Evolutionary conservation across 2,113 vertebrate species (phyloP).

Genomic region (Scomber japonicus): DNA sequence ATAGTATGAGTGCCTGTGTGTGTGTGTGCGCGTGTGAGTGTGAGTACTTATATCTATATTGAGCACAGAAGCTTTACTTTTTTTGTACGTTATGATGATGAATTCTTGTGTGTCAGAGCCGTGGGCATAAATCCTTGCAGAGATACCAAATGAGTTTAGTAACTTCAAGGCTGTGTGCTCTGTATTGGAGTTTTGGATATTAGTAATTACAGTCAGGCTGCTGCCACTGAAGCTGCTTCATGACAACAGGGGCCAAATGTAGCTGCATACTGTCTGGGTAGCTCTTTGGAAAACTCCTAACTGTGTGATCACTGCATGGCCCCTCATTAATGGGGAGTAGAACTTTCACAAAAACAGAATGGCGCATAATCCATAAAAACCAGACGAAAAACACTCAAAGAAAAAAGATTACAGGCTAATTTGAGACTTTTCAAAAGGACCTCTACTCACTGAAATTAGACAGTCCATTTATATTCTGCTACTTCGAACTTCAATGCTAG

Average conservation of each 20-base stretch:
- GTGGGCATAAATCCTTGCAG: constrained; percentile 40
- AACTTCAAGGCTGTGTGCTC: constrained; percentile 39
- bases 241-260: constrained; percentile 52
- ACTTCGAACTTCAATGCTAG: constrained; percentile 2
- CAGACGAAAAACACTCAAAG: background rate
- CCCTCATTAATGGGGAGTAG: constrained; percentile 54
- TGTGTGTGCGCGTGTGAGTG: background rate
- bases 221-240: constrained; percentile 46
- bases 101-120: constrained; percentile 48
- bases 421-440: constrained; percentile 26
- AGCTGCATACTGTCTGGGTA: constrained; percentile 38
- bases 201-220: constrained; percentile 59
- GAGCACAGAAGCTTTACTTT: constrained; percentile 26
- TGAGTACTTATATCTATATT: constrained; percentile 23
- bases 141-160: constrained; percentile 55
- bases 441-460: constrained; percentile 18
- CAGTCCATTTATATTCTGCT: background rate
- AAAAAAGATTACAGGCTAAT: background rate
- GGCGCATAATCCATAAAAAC: background rate
- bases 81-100: constrained; percentile 32
- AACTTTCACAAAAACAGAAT: constrained; percentile 34
- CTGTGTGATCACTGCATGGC: constrained; percentile 54
- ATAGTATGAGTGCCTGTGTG: background rate
- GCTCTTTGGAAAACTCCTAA: constrained; percentile 47
- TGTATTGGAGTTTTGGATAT: constrained; percentile 42